Base-by-base conservation (phyloP, 1,140 invertebrate species). In the Drosophila carrolli region DNA sequence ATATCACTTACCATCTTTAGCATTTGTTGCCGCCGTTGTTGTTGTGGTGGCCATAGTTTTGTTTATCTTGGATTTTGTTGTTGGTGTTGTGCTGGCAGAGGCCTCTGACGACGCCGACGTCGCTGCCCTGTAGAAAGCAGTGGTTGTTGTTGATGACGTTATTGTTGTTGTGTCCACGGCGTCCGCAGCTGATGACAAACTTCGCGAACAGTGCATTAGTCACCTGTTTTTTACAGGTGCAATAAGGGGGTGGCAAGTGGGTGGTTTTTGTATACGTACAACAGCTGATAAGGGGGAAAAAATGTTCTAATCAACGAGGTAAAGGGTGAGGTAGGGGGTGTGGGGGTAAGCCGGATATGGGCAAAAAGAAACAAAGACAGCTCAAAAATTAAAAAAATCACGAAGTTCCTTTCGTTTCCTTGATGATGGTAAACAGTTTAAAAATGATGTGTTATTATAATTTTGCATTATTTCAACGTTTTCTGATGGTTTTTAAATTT, bases 161-260 rank as follows among this genome's bases (percentile, higher is more conserved):
- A 55, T 32, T 66, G 79, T 91, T 80, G 72, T 90, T 81, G 84
- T 80, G 68, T 89, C 85, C 84, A 80, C 84, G 72, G 66, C 81
- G 60, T 61, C 80, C 67, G 89, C 88, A 88, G 88, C 88, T 82
- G 88, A 91, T 82, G 88, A 91, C 72, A 91, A 74, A 61, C 89
- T 91, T 60, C 89, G 81, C 67, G 89, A 91, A 66, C 85, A 91
- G 76, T 91, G 82, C 86, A 90, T 90, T 90, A 79, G 78, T 76
- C 81, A 82, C 85, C 70, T 63, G 60, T 60, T 16, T 16, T 43
- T 60, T 60, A 7, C 65, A 68, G 60, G 62, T 68, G 66, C 61
- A 76, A 59, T 9, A 41, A 46, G 61, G 35, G 23, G 57, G 16
- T n/a, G 29, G 13, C 32, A 55, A 51, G 27, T 44, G 51, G 67